Conservation (phyloP, 1,140 invertebrate genomes). For the Anastatus disparis region DNA sequence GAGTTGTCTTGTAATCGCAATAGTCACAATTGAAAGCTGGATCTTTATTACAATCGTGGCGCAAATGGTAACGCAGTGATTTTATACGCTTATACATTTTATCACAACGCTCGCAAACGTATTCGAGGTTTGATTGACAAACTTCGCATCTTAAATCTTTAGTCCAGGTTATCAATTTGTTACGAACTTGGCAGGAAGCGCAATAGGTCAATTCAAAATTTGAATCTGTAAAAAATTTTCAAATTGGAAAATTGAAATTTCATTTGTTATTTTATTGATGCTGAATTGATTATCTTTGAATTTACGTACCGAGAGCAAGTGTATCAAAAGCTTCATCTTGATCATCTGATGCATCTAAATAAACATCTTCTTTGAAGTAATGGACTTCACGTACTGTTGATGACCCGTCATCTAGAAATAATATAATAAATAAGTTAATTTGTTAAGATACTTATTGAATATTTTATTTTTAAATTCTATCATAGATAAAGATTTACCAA, state of each 20-base stretch:
- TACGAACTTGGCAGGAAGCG: neutral
- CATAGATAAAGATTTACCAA: neutral
- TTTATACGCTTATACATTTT: conserved; percentile 11
- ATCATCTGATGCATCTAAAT: neutral
- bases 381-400: conserved; percentile 8
- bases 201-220: conserved; percentile 18
- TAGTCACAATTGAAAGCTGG: neutral
- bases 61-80: conserved; percentile 2
- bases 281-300: neutral
- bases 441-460: neutral
- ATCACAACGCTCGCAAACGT: neutral
- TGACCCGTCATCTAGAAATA: conserved; percentile 6
- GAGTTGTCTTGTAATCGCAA: neutral
- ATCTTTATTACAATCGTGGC: conserved; percentile 1
- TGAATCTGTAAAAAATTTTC: neutral
- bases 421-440: no score
- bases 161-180: neutral
- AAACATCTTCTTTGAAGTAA: neutral
- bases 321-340: neutral
- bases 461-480: neutral
- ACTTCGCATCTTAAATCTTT: neutral
- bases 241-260: neutral
- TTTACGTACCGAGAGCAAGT: neutral
- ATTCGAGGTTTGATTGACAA: neutral
- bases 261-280: neutral